Percentiles rank a stretch among this genome's conserved stretches.
Conservation (phyloP, 2,888 invertebrate genomes). For the Phlogophora meticulosa region DNA sequence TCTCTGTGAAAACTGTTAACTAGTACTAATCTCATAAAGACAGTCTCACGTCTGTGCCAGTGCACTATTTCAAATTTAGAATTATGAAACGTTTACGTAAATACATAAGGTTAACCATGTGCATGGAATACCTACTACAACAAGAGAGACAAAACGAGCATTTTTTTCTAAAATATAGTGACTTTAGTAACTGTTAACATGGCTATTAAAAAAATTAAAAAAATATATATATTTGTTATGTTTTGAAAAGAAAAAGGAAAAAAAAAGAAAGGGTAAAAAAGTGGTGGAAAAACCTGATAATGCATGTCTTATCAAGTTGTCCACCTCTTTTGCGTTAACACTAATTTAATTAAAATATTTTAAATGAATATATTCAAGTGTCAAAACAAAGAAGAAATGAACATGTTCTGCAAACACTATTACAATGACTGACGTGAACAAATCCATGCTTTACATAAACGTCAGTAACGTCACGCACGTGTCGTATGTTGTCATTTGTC, state of each 20-base stretch:
- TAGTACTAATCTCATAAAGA: conserved; percentile 3
- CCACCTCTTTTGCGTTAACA: neutral
- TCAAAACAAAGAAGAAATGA: too few species aligned
- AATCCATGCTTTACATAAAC: conserved; percentile 36
- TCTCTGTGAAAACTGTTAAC: conserved; percentile 34
- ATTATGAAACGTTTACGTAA: conserved; percentile 13
- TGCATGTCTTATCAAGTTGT: too few species aligned
- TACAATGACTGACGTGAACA: neutral
- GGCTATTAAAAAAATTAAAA: too few species aligned
- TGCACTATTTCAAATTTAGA: conserved; percentile 48
- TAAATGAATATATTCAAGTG: too few species aligned
- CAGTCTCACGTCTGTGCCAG: conserved; percentile 28
- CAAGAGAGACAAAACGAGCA: too few species aligned
- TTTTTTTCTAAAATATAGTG: too few species aligned
- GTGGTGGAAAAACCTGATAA: too few species aligned
- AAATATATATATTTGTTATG: too few species aligned
- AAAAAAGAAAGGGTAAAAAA: too few species aligned
- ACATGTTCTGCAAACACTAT: neutral
- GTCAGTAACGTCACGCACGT: conserved; percentile 30
- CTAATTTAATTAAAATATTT: too few species aligned
- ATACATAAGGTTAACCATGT: neutral
- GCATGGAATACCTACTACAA: neutral
- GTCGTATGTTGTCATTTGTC: conserved; percentile 60
- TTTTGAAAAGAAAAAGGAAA: too few species aligned
- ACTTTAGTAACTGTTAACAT: too few species aligned